phyloP scores from a whole-genome alignment of 2,888 invertebrate species.

The Xanthia icteritia region DNA sequence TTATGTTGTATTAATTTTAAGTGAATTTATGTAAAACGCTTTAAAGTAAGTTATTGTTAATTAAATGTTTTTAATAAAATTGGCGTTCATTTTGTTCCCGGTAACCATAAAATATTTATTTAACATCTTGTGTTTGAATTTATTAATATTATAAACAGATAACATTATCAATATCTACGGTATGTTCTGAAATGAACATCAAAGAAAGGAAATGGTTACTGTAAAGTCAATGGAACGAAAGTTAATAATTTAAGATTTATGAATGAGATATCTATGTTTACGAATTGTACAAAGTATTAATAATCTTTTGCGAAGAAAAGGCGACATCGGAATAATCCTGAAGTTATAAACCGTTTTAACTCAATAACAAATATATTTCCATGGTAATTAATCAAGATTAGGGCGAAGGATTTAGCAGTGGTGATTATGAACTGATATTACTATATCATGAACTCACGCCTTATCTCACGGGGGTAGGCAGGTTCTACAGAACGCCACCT shows the following conservation, averaged over 20 bases:
- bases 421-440: too few species aligned
- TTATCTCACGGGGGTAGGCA: neutral
- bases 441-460: neutral
- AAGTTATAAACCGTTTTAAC: neutral
- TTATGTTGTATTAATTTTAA: conserved; percentile 56
- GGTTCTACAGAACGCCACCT: neutral
- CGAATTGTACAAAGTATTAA: neutral
- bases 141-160: neutral
- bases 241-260: conserved; percentile 25
- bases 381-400: conserved; percentile 3
- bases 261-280: neutral
- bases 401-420: neutral
- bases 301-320: neutral
- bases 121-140: neutral
- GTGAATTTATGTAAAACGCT: conserved; percentile 70
- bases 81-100: conserved; percentile 11
- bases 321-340: neutral
- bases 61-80: conserved; percentile 72
- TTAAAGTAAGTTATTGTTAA: conserved; percentile 64
- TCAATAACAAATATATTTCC: neutral
- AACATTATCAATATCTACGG: neutral
- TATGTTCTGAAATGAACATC: conserved; percentile 4
- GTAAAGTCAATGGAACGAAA: conserved; percentile 10
- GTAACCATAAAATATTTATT: neutral
- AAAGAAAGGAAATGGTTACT: conserved; percentile 20